Percentiles rank a stretch among this genome's conserved stretches.
Evolutionary conservation across 2,888 invertebrate genomes (phyloP).

Genomic region (Eurytoma californica): DNA sequence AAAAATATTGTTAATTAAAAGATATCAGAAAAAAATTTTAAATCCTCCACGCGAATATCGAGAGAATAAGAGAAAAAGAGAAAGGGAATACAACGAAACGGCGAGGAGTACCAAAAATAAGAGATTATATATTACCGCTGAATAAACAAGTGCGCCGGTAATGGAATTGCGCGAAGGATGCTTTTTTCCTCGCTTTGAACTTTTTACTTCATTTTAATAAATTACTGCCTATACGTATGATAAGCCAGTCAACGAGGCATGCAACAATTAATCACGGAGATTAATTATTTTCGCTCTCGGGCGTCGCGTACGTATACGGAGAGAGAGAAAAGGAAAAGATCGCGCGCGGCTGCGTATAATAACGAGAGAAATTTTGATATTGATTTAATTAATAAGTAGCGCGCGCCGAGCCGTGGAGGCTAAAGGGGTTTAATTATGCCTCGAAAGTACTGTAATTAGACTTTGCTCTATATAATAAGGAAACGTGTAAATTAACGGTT

Average conservation of each 20-base stretch:
- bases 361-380: constrained; percentile 28
- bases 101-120: no score
- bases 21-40: no score
- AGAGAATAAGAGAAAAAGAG: no score
- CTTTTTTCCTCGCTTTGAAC: background rate
- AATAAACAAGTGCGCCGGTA: no score
- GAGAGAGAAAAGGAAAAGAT: background rate
- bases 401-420: background rate
- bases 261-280: constrained; percentile 45
- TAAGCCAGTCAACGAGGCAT: background rate
- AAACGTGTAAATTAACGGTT: constrained; percentile 43
- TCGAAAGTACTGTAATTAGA: constrained; percentile 32
- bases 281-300: constrained; percentile 37
- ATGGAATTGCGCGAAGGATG: background rate
- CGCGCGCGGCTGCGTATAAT: background rate
- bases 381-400: constrained; percentile 40
- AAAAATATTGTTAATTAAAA: no score
- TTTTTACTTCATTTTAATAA: constrained; percentile 32
- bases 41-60: no score
- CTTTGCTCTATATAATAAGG: constrained; percentile 20
- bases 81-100: no score
- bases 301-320: background rate
- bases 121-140: no score
- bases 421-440: constrained; percentile 3
- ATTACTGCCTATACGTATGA: constrained; percentile 9